Evolutionary conservation across 2,797 vertebrate genomes (phyloP).

Genomic region (Brachyalestes nurse): DNA sequence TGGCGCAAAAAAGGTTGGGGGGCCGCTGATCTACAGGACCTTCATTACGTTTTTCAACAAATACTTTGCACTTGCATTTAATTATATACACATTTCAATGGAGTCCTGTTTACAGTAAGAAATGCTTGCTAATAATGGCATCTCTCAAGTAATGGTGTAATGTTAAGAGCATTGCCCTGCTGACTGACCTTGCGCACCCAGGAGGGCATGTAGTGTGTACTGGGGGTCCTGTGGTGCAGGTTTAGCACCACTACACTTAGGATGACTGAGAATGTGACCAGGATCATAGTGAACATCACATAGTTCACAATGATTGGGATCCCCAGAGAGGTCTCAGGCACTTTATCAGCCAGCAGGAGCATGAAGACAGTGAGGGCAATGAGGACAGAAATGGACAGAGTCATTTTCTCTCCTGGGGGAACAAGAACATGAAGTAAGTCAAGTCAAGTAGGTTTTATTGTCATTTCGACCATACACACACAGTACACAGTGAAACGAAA

Average conservation of each 20-base stretch:
- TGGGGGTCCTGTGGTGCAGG: slow-evolving; percentile 80
- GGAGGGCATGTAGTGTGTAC: slow-evolving; percentile 79
- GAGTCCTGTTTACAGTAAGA: not conserved
- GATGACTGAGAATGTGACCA: slow-evolving; percentile 84
- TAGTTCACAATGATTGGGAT: slow-evolving; percentile 86
- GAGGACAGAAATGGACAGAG: slow-evolving; percentile 82
- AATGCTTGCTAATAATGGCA: not conserved
- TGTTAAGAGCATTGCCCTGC: slow-evolving; percentile 27
- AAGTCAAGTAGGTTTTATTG: too few relatives aligned
- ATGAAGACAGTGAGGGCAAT: slow-evolving; percentile 85
- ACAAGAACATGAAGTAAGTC: not conserved
- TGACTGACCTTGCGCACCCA: slow-evolving; percentile 79
- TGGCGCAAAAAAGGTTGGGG: too few relatives aligned
- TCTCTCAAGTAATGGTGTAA: not conserved
- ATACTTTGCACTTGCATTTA: not conserved
- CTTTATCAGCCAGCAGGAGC: slow-evolving; percentile 82
- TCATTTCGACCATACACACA: too few relatives aligned
- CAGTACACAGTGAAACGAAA: too few relatives aligned
- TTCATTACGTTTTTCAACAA: not conserved
- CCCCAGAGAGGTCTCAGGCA: slow-evolving; percentile 80
- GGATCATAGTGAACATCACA: slow-evolving; percentile 82
- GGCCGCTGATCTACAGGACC: too few relatives aligned
- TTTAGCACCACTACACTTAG: slow-evolving; percentile 83
- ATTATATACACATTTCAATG: not conserved
- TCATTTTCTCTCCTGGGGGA: slow-evolving; percentile 83